phyloP scores from a whole-genome alignment of 2,113 vertebrate genomes.

The Actinemys pallida region DNA sequence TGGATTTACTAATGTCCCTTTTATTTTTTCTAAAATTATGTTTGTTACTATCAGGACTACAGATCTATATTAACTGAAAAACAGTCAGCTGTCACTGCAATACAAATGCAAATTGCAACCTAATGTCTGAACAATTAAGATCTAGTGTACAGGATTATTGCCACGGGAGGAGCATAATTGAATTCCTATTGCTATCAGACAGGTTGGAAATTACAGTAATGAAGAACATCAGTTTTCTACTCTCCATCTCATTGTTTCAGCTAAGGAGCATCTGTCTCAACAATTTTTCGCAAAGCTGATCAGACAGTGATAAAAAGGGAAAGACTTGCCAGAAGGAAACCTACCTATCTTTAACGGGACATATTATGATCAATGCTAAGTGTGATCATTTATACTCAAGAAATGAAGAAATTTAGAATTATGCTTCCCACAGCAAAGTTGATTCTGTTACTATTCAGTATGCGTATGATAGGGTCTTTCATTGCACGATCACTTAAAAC shows the following conservation, averaged over 20 bases:
- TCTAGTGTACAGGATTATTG: conserved; percentile 61
- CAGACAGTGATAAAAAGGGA: not conserved
- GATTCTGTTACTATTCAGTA: not conserved
- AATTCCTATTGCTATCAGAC: conserved; percentile 75
- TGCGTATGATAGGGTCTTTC: not conserved
- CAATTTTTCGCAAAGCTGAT: not conserved
- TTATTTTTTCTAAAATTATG: not conserved
- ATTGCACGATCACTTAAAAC: fast-evolving
- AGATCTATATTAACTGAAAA: not conserved
- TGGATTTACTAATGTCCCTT: not conserved
- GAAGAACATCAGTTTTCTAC: conserved; percentile 65
- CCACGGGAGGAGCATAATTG: conserved; percentile 70
- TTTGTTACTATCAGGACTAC: too few relatives aligned
- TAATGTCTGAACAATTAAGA: conserved; percentile 73
- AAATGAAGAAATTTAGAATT: not conserved
- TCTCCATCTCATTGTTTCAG: conserved; percentile 59
- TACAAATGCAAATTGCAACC: conserved; percentile 71
- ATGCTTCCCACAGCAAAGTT: not conserved
- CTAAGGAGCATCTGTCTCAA: not conserved
- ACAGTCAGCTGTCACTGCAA: conserved; percentile 59
- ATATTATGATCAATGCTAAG: not conserved
- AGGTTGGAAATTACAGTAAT: conserved; percentile 67
- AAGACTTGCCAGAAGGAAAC: not conserved
- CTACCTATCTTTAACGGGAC: not conserved
- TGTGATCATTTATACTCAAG: fast-evolving